These are phyloP conservation scores for Chironomus striatipennis DNA, from an alignment of 1,140 invertebrate genomes.

Conservation along the genomic window DNA sequence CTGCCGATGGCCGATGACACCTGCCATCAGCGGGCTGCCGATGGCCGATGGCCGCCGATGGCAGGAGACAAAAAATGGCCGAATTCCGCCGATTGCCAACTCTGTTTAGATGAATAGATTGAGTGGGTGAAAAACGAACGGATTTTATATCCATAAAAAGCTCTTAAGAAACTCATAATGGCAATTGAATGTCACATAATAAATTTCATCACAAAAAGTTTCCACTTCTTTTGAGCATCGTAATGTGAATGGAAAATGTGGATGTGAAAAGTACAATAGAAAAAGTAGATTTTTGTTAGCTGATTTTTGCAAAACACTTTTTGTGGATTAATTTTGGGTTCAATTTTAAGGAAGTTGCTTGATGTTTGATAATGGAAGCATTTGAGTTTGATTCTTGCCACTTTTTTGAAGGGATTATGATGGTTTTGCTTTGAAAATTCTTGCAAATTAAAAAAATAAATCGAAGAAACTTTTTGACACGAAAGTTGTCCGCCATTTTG, in stretches of 20 bases:
- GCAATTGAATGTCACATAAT: not conserved
- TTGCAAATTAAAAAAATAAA: too few relatives aligned
- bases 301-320: not conserved
- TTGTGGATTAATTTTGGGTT: not conserved
- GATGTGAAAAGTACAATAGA: not conserved
- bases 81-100: too few relatives aligned
- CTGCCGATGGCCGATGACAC: too few relatives aligned
- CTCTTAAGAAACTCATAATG: slow-evolving; percentile 3
- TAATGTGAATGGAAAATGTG: not conserved
- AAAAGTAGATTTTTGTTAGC: not conserved
- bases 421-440: too few relatives aligned
- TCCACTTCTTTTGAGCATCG: not conserved
- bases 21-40: too few relatives aligned
- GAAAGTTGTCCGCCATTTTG: too few relatives aligned
- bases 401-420: too few relatives aligned
- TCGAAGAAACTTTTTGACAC: too few relatives aligned
- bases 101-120: not conserved
- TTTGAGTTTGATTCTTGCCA: too few relatives aligned
- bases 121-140: not conserved
- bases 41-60: too few relatives aligned
- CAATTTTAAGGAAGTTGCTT: too few relatives aligned
- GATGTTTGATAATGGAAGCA: too few relatives aligned
- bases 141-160: not conserved
- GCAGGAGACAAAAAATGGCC: not conserved
- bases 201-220: slow-evolving; percentile 9